These are phyloP conservation scores for Notarius quadriscutis DNA, from an alignment of 2,113 vertebrate genomes.

Conservation along the genomic window DNA sequence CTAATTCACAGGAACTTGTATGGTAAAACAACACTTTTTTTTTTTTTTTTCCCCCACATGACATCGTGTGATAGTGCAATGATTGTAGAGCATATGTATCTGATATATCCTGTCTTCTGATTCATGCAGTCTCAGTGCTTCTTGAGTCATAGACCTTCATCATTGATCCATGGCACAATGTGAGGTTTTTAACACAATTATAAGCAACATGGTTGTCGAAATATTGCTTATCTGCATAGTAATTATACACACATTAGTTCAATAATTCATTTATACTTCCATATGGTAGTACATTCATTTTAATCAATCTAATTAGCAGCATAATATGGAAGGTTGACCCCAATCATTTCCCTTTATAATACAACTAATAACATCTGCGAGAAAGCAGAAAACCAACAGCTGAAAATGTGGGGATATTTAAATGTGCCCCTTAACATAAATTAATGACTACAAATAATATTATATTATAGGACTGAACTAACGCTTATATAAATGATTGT, in stretches of 20 bases:
- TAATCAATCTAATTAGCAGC: constrained; percentile 28
- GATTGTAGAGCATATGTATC: background rate
- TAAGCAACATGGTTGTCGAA: constrained; percentile 15
- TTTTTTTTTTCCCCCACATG: background rate
- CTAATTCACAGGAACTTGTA: background rate
- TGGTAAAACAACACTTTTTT: background rate
- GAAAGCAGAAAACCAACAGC: constrained; percentile 1
- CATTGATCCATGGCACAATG: background rate
- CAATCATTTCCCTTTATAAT: constrained; percentile 13
- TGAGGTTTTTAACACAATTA: constrained; percentile 31
- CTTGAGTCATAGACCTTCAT: background rate
- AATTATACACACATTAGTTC: constrained; percentile 45
- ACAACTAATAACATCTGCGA: background rate
- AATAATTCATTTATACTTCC: constrained; percentile 29
- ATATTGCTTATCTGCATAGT: constrained; percentile 24
- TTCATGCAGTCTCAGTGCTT: background rate
- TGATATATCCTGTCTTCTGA: background rate
- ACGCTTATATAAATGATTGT: background rate
- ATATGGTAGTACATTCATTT: constrained; percentile 31
- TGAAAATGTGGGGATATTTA: background rate
- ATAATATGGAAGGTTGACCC: constrained; percentile 34
- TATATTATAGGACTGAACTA: background rate
- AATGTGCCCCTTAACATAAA: background rate
- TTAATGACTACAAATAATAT: background rate
- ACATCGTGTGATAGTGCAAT: background rate